Conservation (phyloP, 1,140 invertebrate species). For the Sarcophaga peregrina region DNA sequence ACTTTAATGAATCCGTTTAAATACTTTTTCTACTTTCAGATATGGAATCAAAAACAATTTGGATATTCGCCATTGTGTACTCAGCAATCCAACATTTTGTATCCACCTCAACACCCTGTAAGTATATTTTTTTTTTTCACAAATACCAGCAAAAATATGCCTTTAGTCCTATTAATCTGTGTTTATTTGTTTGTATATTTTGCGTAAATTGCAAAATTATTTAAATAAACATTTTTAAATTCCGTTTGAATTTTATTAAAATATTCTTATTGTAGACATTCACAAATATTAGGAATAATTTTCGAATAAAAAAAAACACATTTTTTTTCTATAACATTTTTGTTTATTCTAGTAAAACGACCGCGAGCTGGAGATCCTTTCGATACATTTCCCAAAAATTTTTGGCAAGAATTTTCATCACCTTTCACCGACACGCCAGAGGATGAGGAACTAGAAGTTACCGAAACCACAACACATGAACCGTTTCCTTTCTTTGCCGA, state of each 20-base stretch:
- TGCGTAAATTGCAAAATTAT: neutral
- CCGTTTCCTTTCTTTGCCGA: conserved; percentile 75
- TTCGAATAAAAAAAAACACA: neutral
- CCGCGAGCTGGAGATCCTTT: conserved; percentile 65
- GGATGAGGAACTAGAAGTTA: conserved; percentile 62
- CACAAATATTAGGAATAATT: neutral
- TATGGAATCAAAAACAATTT: conserved; percentile 65
- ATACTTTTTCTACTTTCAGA: conserved; percentile 50
- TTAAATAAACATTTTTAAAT: neutral
- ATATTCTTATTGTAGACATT: neutral
- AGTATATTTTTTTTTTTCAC: conserved; percentile 43
- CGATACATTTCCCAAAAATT: conserved; percentile 69
- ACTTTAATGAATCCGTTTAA: neutral
- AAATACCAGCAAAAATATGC: neutral
- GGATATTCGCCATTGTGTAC: conserved; percentile 64
- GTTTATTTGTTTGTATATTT: neutral
- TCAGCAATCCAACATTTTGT: conserved; percentile 62
- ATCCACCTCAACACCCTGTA: conserved; percentile 62
- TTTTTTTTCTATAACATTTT: conserved; percentile 17
- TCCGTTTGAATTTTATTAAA: neutral
- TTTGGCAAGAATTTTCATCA: conserved; percentile 73
- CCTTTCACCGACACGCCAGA: conserved; percentile 70
- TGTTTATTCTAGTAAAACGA: conserved; percentile 57
- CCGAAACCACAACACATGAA: conserved; percentile 69
- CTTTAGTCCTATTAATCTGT: neutral